Evolutionary conservation across 2,113 vertebrate genomes (phyloP), one percentile per base, ranked within the genome.

Genomic region (Donacobius atricapilla): DNA sequence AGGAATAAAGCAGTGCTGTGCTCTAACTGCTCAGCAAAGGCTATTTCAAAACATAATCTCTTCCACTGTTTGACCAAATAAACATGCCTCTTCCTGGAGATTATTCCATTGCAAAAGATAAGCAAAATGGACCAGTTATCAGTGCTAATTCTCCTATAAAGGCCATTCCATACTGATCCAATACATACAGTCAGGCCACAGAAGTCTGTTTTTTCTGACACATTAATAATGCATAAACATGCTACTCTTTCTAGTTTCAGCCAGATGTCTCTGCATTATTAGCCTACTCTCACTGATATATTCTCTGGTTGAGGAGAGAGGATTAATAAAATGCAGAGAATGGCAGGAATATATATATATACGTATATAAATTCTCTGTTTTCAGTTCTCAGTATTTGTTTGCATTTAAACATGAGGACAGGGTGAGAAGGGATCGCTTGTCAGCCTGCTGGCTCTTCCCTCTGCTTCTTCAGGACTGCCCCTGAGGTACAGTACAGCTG

Each of bases 201-300:
- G 60, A 93, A 94, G 45, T 33, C 86, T 92, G 28, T 3, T 65
- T 90, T 75, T 87, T 42, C 73, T 78, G 73, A 75, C 30, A 22
- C 61, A 93, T 96, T 89, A 96, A 96, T 96, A 95, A 96, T 96
- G 72, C 80, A 96, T 90, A 87, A 94, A 50, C 72, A 31, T 16
- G 72, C 65, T 87, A 72, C 65, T 88, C 83, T 78, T 79, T 82
- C 83, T 82, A 84, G 83, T 90, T 80, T 70, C 92, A 96, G 89
- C 76, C 93, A 96, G 96, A 90, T 96, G 90, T 93, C 88, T 96
- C 92, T 76, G 69, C 60, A 75, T 81, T 90, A 71, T 89, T 84
- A 92, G 42, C 42, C 48, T 31, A 33, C 37, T 61, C 63, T 90
- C 21, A 33, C n/a, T 95, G 84, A 89, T 81, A 30, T 56, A 84